Evolutionary conservation across 1,140 invertebrate genomes (phyloP), one percentile per base, ranked within the genome.

Genomic region (Choristoneura fumiferana): DNA sequence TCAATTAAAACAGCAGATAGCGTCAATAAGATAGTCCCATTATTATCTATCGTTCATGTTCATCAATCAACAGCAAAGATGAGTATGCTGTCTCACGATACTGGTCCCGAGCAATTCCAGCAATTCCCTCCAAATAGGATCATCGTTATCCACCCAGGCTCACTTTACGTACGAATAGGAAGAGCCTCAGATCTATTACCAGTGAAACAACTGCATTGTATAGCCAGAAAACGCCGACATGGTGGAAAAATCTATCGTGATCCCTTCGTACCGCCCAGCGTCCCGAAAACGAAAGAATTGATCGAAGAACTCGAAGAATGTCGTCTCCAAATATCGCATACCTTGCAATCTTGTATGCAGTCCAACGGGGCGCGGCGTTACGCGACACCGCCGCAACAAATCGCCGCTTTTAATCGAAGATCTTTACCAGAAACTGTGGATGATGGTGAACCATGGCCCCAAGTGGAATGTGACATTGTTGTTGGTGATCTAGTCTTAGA

Each of bases 111-210:
- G 58, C 84, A 81, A 57, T 90, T 90, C 63, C 78, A 94, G 87
- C 92, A 93, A 83, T 92, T 93, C 63, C 94, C 94, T 67, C 92
- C 94, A 0, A 94, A 95, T 69, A 94, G 94, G 22, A 94, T 97
- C 29, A 95, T 99, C 38, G 94, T 98, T n/a, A 97, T 99, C 45
- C 97, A 99, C 83, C 97, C 97, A 54, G 98, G 98, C 6, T 98
- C 97, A 0, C 92, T 95, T 45, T 94, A 97, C 78, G 90, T 99
- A 10, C 89, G 96, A 49, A 96, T 99, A 73, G 97, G 97, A 1
- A 87, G 95, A 77, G 97, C 97, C 5, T 96, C 96, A 0, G 97
- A 98, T 87, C 87, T 96, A 1, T 94, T 95, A 81, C 97, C 97
- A 29, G 90, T 95, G 37, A 95, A 93, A 9, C 90, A 98, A 39